phyloP scores from a whole-genome alignment of 2,888 invertebrate genomes.

The Trachelus stipa region DNA sequence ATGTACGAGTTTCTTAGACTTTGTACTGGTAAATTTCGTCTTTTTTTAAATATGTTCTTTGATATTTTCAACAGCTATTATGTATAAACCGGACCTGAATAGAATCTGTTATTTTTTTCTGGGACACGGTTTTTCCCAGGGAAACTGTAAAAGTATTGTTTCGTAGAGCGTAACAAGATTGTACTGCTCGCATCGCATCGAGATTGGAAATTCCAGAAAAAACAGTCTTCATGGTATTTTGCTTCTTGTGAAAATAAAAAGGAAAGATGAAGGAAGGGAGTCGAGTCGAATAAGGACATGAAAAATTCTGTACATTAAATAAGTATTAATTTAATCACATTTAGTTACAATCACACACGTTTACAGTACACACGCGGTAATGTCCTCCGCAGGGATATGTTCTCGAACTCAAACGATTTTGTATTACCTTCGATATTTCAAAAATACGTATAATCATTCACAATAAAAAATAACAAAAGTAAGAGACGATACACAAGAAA shows the following conservation, averaged over 20 bases:
- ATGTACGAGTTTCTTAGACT: no score
- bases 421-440: background rate
- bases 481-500: background rate
- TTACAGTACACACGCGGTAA: conserved; percentile 37
- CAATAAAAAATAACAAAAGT: background rate
- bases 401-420: background rate
- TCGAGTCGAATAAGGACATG: background rate
- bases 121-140: background rate
- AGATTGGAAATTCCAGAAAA: background rate
- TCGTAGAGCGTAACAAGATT: background rate
- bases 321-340: conserved; percentile 57
- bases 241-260: background rate
- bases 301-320: conserved; percentile 47
- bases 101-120: background rate
- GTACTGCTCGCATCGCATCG: background rate
- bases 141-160: background rate
- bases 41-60: background rate
- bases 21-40: background rate
- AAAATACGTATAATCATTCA: background rate
- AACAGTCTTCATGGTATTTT: background rate
- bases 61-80: background rate
- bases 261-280: background rate
- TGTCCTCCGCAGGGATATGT: background rate
- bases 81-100: background rate
- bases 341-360: conserved; percentile 61